A percentile compares a stretch with the other conserved stretches of the same genome.
phyloP scores from a whole-genome alignment of 2,888 invertebrate species.

The Coremacera marginata region DNA sequence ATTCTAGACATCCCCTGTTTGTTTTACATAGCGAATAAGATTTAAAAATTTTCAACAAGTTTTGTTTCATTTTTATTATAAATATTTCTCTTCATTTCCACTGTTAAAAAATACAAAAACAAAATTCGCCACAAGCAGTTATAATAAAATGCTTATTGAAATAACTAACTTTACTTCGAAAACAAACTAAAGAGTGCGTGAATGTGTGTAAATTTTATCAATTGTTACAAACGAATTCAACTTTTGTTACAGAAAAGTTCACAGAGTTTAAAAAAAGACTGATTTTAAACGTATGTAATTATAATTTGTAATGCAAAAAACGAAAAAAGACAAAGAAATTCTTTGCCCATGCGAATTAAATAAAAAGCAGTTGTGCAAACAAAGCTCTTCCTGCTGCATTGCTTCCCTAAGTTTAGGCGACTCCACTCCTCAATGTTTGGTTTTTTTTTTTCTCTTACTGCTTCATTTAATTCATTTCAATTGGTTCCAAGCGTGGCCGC shows the following conservation, averaged over 20 bases:
- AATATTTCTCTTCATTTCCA: constrained; percentile 43
- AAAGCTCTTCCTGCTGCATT: not conserved
- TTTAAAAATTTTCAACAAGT: no score
- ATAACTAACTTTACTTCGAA: constrained; percentile 1
- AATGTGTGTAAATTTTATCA: not conserved
- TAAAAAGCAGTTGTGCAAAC: not conserved
- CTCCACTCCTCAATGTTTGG: not conserved
- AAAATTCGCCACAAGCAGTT: not conserved
- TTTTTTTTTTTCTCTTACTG: not conserved
- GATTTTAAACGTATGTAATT: constrained; percentile 12
- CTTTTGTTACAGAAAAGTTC: constrained; percentile 12
- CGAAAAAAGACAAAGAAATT: constrained; percentile 19
- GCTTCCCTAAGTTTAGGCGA: not conserved
- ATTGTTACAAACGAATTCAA: not conserved
- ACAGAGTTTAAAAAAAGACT: not conserved
- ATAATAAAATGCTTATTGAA: not conserved
- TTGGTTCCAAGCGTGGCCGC: constrained; percentile 63
- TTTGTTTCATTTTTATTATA: not conserved
- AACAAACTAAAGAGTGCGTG: not conserved
- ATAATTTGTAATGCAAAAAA: no score
- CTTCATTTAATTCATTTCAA: constrained; percentile 58
- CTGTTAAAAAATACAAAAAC: constrained; percentile 37
- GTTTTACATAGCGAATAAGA: no score
- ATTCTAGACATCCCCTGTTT: no score
- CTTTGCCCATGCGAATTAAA: not conserved